Base-by-base conservation (phyloP, 2,797 vertebrate species). In the Cercopithecus hamlyni region DNA sequence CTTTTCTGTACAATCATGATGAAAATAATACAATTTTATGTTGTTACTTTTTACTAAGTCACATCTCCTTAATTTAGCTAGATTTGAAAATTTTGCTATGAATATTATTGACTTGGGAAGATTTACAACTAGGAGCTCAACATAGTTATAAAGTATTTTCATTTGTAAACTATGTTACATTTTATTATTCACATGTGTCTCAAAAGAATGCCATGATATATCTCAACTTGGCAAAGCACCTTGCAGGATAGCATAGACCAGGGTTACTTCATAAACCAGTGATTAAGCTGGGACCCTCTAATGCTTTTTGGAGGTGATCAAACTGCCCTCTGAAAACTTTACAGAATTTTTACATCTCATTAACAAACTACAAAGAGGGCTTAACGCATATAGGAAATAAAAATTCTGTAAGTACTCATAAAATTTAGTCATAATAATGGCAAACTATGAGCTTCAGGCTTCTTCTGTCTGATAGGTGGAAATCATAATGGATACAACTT, bases 391-490 rank as follows among this genome's bases (percentile, higher is more conserved):
- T 2, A 76, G 92, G 41, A 77, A 90, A 94, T 76, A 11, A 7
- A 90, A 89, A 77, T 36, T 73, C 77, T 2, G 0, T n/a, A n/a
- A 93, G 91, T 81, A 27, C 77, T 61, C 84, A 13, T 39, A 41
- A 83, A 95, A 93, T 50, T 64, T 33, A 85, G 70, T 76, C 90
- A 64, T 52, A 84, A 72, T 45, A 81, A 87, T 2, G 48, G 91
- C 61, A 87, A 0, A 4, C 61, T 80, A 64, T 6, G 79, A 93
- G 82, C 57, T 84, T 57, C 4, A 45, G 67, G 88, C 41, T 39
- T 76, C 26, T 33, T 90, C 57, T 95, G 92, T n/a, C 91, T 85
- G 90, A 27, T 92, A 96, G 58, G 93, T 33, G 87, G 84, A 33
- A 5, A 14, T 33, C 83, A 80, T 67, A 95, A 94, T 5, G 94